Conservation (phyloP, 2,113 vertebrate species). For the Microcebus tavaratra region DNA sequence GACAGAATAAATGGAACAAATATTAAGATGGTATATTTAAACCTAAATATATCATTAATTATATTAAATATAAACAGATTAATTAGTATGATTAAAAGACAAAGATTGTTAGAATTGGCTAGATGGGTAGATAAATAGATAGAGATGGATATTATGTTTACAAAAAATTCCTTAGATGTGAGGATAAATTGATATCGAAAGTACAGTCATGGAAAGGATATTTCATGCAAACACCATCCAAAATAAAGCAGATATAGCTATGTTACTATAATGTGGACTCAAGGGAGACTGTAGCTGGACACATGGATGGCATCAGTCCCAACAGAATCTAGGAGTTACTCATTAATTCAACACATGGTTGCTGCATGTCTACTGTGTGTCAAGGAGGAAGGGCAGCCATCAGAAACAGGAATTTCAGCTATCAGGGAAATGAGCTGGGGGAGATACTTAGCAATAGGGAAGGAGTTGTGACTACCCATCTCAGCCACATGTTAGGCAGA, state of each 20-base stretch:
- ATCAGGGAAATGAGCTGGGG: background rate
- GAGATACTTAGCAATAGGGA: background rate
- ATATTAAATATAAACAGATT: background rate
- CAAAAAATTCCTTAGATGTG: background rate
- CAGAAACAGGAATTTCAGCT: background rate
- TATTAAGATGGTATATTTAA: background rate
- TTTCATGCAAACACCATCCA: background rate
- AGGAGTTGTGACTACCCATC: background rate
- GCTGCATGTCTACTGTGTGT: background rate
- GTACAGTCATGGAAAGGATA: background rate
- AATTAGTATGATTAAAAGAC: conserved; percentile 23
- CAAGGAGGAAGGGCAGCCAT: background rate
- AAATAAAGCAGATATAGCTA: background rate
- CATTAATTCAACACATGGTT: conserved; percentile 12
- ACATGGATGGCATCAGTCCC: background rate
- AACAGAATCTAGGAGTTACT: background rate
- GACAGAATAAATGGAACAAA: background rate
- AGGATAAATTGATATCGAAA: background rate
- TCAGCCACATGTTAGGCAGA: background rate
- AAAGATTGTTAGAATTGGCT: background rate
- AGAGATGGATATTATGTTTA: background rate
- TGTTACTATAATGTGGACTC: background rate
- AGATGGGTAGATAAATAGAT: background rate
- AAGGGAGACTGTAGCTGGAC: background rate
- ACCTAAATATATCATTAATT: background rate